Evolutionary conservation across 2,888 invertebrate genomes (phyloP), one percentile per base, ranked within the genome.

Genomic region (Branchinecta sandiegonensis): DNA sequence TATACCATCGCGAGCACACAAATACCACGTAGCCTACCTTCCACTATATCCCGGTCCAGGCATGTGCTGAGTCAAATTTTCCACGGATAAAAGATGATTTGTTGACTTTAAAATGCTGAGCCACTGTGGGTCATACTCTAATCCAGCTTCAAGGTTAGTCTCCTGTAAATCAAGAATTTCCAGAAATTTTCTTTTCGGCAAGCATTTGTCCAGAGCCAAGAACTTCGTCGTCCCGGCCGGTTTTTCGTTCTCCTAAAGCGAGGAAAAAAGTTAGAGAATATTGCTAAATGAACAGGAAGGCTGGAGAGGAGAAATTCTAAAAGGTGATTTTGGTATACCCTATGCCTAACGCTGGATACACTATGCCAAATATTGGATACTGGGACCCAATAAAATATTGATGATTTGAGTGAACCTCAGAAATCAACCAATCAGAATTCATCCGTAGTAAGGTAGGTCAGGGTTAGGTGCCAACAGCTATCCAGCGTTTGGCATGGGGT

Each of bases 191-290:
- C 94, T 81, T 74, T 84, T 85, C 0, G 95, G 95, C 67, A 97
- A 80, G 78, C 96, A 96, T 81, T 99, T 99, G 77, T 97, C 96
- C n/a, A 97, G 79, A 0, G 95, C 92, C 72, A 97, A 79, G 78
- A 97, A 97, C 76, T 88, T 91, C 0, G 95, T 91, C 0, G 76
- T 72, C 37, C 77, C 77, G 78, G 75, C 80, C 78, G 48, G 72
- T 47, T 71, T 71, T 56, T 72, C 75, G 13, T 74, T 72, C 66
- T 73, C 72, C 13, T 73, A 71, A 68, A 70, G 73, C 72, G 74
- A 66, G 47, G 71, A 70, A 67, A 71, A 65, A 65, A 23, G 66
- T 46, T 56, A 69, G 9, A 70, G 23, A 65, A 11, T 48, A 48
- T 64, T 13, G n/a, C 46, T n/a, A 9, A 11, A 13, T 14, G 2